These are phyloP conservation scores for Drosophila erecta DNA, from an alignment of 1,140 invertebrate genomes.

Conservation along the genomic window DNA sequence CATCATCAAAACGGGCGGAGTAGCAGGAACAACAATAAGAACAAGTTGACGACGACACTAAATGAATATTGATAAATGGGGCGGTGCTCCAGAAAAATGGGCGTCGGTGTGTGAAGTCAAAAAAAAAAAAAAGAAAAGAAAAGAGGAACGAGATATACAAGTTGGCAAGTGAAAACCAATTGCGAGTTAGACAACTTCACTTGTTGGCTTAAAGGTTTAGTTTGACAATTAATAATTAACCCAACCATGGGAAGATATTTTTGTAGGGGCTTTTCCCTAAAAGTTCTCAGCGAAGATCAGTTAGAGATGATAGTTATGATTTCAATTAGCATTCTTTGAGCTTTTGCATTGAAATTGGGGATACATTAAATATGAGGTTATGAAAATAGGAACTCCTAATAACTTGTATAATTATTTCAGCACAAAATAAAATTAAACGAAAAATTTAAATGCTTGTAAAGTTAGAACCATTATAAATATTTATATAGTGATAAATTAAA, in stretches of 20 bases:
- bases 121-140: slow-evolving; percentile 14
- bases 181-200: slow-evolving; percentile 55
- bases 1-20: slow-evolving; percentile 64
- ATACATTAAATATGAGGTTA: too few species aligned
- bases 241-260: slow-evolving; percentile 18
- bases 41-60: slow-evolving; percentile 74
- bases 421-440: too few species aligned
- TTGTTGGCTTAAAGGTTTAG: slow-evolving; percentile 41
- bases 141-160: not conserved
- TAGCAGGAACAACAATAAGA: slow-evolving; percentile 47
- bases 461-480: too few species aligned
- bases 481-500: too few species aligned
- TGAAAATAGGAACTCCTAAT: not conserved
- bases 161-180: slow-evolving; percentile 53
- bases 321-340: too few species aligned
- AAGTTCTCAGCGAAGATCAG: slow-evolving; percentile 1
- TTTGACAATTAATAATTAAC: slow-evolving; percentile 57
- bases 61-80: slow-evolving; percentile 84
- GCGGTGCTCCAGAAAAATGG: slow-evolving; percentile 73
- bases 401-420: too few species aligned
- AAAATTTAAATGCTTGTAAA: too few species aligned
- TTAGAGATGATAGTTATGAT: not conserved
- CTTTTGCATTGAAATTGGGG: too few species aligned
- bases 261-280: too few species aligned
- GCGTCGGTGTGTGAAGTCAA: slow-evolving; percentile 63